A percentile compares a stretch with the other conserved stretches of the same genome.
Conservation (phyloP, 1,140 invertebrate species). For the Drosophila bipectinata region DNA sequence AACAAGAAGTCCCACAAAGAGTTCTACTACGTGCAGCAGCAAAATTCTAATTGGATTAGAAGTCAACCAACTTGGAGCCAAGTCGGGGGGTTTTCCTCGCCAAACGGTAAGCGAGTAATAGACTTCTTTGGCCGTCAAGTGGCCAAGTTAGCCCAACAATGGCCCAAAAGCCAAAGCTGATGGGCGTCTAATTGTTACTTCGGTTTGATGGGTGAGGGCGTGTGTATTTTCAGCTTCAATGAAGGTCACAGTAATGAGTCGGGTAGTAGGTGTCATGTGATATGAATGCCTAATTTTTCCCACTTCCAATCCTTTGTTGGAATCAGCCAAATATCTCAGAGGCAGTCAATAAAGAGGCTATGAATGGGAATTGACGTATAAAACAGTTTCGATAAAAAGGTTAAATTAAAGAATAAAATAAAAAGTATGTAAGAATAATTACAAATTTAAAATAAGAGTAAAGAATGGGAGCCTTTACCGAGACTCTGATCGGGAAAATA, state of each 20-base stretch:
- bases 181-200: slow-evolving; percentile 41
- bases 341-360: slow-evolving; percentile 1
- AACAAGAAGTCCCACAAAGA: slow-evolving; percentile 40
- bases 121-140: slow-evolving; percentile 52
- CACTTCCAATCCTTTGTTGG: not conserved
- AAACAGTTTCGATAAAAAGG: not conserved
- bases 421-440: too few relatives aligned
- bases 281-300: slow-evolving; percentile 65
- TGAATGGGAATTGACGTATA: slow-evolving; percentile 17
- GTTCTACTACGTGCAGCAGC: slow-evolving; percentile 64
- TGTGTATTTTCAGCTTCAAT: not conserved
- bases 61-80: slow-evolving; percentile 59
- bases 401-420: too few relatives aligned
- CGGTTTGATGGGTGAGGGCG: not conserved
- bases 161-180: slow-evolving; percentile 36
- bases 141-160: slow-evolving; percentile 29
- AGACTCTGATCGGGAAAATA: too few relatives aligned
- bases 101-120: slow-evolving; percentile 49
- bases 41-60: slow-evolving; percentile 78
- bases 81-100: slow-evolving; percentile 2
- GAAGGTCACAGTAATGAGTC: slow-evolving; percentile 54
- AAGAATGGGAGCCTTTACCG: too few relatives aligned
- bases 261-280: slow-evolving; percentile 63
- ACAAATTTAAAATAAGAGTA: too few relatives aligned
- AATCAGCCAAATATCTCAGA: too few relatives aligned